Conservation (phyloP, 2,113 vertebrate species). For the Solea solea region DNA sequence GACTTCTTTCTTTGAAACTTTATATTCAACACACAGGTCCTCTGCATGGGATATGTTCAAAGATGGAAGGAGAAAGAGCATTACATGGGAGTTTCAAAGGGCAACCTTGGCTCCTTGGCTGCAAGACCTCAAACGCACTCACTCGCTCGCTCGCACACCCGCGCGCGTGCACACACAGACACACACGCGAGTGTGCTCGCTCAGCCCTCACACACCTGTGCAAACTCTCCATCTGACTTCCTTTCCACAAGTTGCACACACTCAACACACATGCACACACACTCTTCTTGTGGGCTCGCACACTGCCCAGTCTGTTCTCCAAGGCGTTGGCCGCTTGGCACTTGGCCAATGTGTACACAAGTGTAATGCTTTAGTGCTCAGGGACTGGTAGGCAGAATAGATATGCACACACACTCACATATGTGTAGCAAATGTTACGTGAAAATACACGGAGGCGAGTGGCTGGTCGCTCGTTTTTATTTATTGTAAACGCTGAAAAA, state of each 20-base stretch:
- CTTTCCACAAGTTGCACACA: constrained; percentile 41
- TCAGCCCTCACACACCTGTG: constrained; percentile 72
- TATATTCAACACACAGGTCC: constrained; percentile 37
- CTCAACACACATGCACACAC: constrained; percentile 43
- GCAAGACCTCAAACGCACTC: constrained; percentile 40
- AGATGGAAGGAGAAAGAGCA: constrained; percentile 39
- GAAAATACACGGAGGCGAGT: not conserved
- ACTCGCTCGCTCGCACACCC: constrained; percentile 24
- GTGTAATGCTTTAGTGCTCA: constrained; percentile 42
- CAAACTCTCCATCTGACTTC: constrained; percentile 67
- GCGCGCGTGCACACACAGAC: constrained; percentile 53
- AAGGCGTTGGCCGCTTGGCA: constrained; percentile 63
- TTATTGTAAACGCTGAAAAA: too few species aligned
- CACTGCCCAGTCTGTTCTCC: constrained; percentile 72
- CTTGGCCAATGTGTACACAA: constrained; percentile 59
- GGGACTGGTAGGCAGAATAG: constrained; percentile 53
- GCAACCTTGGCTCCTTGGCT: constrained; percentile 22
- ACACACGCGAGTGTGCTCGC: constrained; percentile 13
- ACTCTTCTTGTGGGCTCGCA: constrained; percentile 57
- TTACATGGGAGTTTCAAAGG: constrained; percentile 36
- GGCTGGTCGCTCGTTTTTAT: too few species aligned
- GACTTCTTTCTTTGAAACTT: constrained; percentile 49
- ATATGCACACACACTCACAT: constrained; percentile 24
- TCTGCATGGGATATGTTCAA: constrained; percentile 46
- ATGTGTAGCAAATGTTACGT: constrained; percentile 18